These are phyloP conservation scores for Hippasteria phrygiana DNA, from an alignment of 53 echinoderm and acorn worm genomes.

Conservation along the genomic window DNA sequence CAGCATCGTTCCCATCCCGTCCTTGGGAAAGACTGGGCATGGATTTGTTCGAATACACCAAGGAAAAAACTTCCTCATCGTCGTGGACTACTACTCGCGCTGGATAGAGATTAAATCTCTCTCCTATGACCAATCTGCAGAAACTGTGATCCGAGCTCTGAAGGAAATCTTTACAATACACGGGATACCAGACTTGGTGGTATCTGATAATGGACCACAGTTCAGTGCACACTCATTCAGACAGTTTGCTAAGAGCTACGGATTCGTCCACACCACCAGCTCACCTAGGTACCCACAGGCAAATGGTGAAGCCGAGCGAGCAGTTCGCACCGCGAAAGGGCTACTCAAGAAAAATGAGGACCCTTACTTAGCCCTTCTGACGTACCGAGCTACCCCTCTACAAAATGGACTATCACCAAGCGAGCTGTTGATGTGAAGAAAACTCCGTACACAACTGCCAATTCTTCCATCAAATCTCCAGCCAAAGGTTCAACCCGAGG, in stretches of 20 bases:
- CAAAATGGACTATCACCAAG: slow-evolving; percentile 64
- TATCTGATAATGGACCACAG: slow-evolving; percentile 64
- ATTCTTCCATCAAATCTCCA: slow-evolving; percentile 4
- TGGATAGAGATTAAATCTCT: slow-evolving; percentile 61
- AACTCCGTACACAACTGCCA: slow-evolving; percentile 39
- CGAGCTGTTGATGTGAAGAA: slow-evolving; percentile 49
- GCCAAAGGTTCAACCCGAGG: background rate
- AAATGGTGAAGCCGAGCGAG: slow-evolving; percentile 74
- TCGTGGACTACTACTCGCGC: slow-evolving; percentile 76
- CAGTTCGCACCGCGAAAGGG: slow-evolving; percentile 59
- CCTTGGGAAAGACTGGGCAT: slow-evolving; percentile 65
- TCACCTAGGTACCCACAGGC: slow-evolving; percentile 67
- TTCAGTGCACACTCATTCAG: slow-evolving; percentile 53
- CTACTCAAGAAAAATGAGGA: slow-evolving; percentile 32
- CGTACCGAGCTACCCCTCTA: slow-evolving; percentile 48
- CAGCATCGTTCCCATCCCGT: slow-evolving; percentile 45
- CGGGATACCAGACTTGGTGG: slow-evolving; percentile 54
- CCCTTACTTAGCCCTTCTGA: slow-evolving; percentile 44
- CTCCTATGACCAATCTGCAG: slow-evolving; percentile 1
- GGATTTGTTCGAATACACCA: slow-evolving; percentile 64
- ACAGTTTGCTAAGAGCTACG: slow-evolving; percentile 35
- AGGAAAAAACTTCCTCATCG: slow-evolving; percentile 45
- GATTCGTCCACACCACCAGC: slow-evolving; percentile 51
- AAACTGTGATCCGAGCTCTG: slow-evolving; percentile 35
- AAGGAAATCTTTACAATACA: slow-evolving; percentile 59